Conservation (phyloP, 2,797 vertebrate species). For the Cirrhinus mrigala region DNA sequence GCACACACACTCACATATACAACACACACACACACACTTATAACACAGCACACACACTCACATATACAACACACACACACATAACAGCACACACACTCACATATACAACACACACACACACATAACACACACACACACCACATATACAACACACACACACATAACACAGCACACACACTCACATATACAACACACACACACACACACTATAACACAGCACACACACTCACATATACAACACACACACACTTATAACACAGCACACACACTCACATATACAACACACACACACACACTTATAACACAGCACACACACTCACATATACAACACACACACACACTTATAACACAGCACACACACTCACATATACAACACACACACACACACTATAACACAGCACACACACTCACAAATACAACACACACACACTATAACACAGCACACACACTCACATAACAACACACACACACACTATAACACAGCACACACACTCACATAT, state of each 20-base stretch:
- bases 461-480: too few relatives aligned
- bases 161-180: too few relatives aligned
- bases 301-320: background rate
- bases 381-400: background rate
- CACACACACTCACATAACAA: background rate
- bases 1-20: background rate
- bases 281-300: background rate
- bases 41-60: background rate
- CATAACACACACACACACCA: too few relatives aligned
- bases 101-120: slow-evolving; percentile 20
- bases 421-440: background rate
- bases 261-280: background rate
- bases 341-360: too few relatives aligned
- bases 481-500: too few relatives aligned
- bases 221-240: background rate
- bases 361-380: background rate
- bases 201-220: background rate
- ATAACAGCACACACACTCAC: background rate
- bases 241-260: background rate
- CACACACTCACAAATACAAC: background rate
- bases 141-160: background rate
- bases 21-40: background rate
- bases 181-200: slow-evolving; percentile 3
- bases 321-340: background rate
- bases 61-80: background rate